Base-by-base conservation (phyloP, 1,140 invertebrate species). In the Physella acuta region DNA sequence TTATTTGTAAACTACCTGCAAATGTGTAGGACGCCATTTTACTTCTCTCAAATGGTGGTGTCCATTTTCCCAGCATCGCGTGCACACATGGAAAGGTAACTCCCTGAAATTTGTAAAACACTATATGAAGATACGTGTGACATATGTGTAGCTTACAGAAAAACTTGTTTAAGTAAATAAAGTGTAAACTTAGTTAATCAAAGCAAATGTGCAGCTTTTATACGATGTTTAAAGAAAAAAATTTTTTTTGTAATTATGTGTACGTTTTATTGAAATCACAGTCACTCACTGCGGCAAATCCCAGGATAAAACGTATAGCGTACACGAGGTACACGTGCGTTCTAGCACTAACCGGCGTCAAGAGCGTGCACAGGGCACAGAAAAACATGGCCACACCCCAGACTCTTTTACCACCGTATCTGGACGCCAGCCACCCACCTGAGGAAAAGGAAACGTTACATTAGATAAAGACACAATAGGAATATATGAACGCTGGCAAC, bases 1-100 rank as follows among this genome's bases (percentile, higher is more conserved):
- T 11, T 44, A 20, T 44, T 44, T 44, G 8, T 44, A 11, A 44
- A 8, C 8, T 17, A 79, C 82, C 82, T 64, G 81, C 58, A 59
- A 77, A 78, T 20, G 74, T 68, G 0, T 82, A 59, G 11, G 76
- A 76, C 4, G 76, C 71, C 28, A 84, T 66, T 70, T 75, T 79
- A 31, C 74, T 81, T 62, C 82, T 71, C 60, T 84, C 83, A 44
- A 75, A 53, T 30, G 77, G 76, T 20, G 83, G 82, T 20, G 82
- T 79, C 83, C 83, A 84, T 49, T 71, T 51, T 11, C 78, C 76
- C 79, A 80, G 80, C 52, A 94, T 89, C 5, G 91, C 90, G 79
- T 94, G 92, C 68, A 94, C 93, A 71, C 92, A 91, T 0, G 94
- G 93, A 83, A 93, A 95, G 0, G 92, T 92, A 0, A 94, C 92